Evolutionary conservation across 1,140 invertebrate genomes (phyloP), one percentile per base, ranked within the genome.

Genomic region (Phthorimaea operculella): DNA sequence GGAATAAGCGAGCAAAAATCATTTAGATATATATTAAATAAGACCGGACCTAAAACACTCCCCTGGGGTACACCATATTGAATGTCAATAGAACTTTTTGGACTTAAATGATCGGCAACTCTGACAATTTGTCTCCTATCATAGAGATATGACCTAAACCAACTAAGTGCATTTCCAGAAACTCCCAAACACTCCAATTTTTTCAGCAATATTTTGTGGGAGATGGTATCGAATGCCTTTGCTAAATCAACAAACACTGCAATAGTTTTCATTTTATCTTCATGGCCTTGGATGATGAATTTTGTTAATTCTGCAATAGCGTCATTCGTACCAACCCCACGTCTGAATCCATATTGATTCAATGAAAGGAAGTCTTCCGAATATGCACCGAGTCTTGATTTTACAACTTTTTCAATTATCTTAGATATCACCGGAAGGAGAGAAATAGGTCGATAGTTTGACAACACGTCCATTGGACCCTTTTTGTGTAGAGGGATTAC

Each of bases 261-360:
- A 3, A 39, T 10, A 39, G n/a, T n/a, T 39, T 39, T 39, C 36
- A 39, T 39, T 39, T 39, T 39, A n/a, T 39, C n/a, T 10, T 39
- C 36, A 39, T 39, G 10, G 10, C 10, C n/a, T 39, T 39, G 10
- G n/a, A 39, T 54, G 33, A 52, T 33, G 12, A 36, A 34, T 36
- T 52, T 14, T 15, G 51, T 28, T 6, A 52, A 28, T 33, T 14
- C 34, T 5, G 51, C 33, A 52, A 52, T 33, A 52, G 51, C 51
- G n/a, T 52, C 51, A 18, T 36, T 33, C n/a, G 51, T 52, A 16
- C 15, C 34, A 5, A 12, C 34, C 7, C 51, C 51, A 6, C 11
- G 14, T 34, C 51, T 28, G 15, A 52, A 52, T 10, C 51, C 51
- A 17, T 36, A 52, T 52, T 52, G 51, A 52, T 34, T 52, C 33